Base-by-base conservation (phyloP, 2,113 vertebrate genomes). In the Centrocercus urophasianus region DNA sequence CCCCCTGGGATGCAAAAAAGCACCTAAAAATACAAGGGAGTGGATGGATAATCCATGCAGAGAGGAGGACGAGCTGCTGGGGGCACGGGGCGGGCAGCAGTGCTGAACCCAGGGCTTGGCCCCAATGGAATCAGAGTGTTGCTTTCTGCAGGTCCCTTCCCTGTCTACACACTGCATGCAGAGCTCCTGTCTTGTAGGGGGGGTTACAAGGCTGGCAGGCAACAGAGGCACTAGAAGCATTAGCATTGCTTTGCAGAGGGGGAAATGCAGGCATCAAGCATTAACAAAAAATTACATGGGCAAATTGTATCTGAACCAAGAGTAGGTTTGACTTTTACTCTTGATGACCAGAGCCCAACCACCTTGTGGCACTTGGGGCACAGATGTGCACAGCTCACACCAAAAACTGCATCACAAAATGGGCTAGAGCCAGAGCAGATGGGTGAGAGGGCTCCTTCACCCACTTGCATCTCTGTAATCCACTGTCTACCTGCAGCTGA, bases 291-390 rank as follows among this genome's bases (percentile, higher is more conserved):
- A 28, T 0, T 7, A 8, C 10, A 3, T 2, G 14, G 30, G 24
- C 16, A 42, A 8, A 19, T 14, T 36, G 15, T 15, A 11, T 18
- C 18, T 56, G 61, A 38, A 24, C 4, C 5, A 36, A 30, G 36
- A 52, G 9, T 5, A n/a, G 10, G 27, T 14, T 45, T 22, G 8
- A 24, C n/a, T 30, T 20, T 34, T 36, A 25, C 22, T 22, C 48
- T 50, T 24, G 24, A 25, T 50, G 7, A 25, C 48, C 24, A 50
- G 24, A 30, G 12, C 30, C 40, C 28, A 30, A 10, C 4, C 11
- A 4, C 4, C 40, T 64, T 1, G 0, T 8, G 34, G 60, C 40
- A 25, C 28, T 24, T 3, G 2, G 43, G 21, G 18, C 22, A 14
- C 22, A 12, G 11, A 11, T 1, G 1, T 22, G 18, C 25, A 2